Evolutionary conservation across 2,113 vertebrate species (phyloP).

Genomic region (Conger conger): DNA sequence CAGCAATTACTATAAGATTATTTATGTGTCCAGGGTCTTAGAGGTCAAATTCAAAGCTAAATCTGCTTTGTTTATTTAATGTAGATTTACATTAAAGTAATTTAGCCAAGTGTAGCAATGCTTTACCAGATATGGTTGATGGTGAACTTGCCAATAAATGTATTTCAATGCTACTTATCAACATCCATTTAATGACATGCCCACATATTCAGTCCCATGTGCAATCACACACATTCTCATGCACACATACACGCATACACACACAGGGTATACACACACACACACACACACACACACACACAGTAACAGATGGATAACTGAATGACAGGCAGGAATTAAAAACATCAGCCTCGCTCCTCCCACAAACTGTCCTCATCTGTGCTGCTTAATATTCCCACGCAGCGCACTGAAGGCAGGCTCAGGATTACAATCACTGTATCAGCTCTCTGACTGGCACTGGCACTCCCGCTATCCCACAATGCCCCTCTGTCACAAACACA

Average conservation of each 20-base stretch:
- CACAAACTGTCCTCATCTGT: background rate
- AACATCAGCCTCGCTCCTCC: background rate
- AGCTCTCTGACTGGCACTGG: constrained; percentile 66
- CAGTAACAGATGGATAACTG: background rate
- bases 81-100: too few species aligned
- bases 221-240: background rate
- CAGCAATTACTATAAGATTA: background rate
- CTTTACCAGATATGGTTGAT: too few species aligned
- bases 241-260: background rate
- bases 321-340: background rate
- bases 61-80: background rate
- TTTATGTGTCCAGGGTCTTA: background rate
- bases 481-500: constrained; percentile 60
- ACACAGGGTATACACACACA: constrained; percentile 8
- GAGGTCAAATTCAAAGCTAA: background rate
- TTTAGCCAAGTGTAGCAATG: too few species aligned
- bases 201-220: background rate
- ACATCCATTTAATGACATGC: background rate
- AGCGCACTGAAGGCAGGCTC: constrained; percentile 22
- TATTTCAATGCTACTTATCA: too few species aligned
- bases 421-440: constrained; percentile 53
- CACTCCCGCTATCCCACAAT: constrained; percentile 49
- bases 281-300: constrained; percentile 16
- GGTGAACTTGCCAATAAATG: too few species aligned
- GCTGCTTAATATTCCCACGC: constrained; percentile 37